Percentiles rank a stretch among this genome's conserved stretches.
Conservation (phyloP, 2,797 vertebrate genomes). For the Lepilemur ruficaudatus region DNA sequence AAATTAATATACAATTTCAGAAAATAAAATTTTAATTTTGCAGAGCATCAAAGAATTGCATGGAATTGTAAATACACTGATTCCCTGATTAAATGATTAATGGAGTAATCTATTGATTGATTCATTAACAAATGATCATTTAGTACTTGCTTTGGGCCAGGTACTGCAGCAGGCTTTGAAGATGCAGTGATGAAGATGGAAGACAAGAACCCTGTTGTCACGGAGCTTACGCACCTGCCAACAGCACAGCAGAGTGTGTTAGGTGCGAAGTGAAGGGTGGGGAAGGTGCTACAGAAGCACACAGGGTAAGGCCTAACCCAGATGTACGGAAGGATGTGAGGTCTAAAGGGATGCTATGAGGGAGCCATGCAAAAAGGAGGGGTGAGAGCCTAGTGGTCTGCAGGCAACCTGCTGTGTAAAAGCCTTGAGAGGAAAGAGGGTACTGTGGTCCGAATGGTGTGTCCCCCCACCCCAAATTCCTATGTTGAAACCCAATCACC, state of each 20-base stretch:
- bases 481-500: background rate
- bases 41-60: background rate
- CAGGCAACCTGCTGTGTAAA: background rate
- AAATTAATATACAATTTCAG: conserved; percentile 57
- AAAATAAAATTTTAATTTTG: conserved; percentile 31
- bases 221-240: background rate
- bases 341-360: background rate
- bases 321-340: background rate
- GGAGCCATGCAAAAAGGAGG: background rate
- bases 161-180: background rate
- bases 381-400: background rate
- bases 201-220: background rate
- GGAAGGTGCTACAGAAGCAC: background rate
- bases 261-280: background rate
- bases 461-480: background rate
- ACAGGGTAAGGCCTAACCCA: background rate
- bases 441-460: background rate
- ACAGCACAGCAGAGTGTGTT: background rate
- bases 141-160: background rate
- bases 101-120: background rate
- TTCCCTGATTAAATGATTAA: background rate
- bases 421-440: background rate
- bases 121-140: conserved; percentile 9
- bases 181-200: background rate
- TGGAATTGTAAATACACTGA: background rate